Conservation (phyloP, 1,140 invertebrate genomes). For the Bombus ignitus region DNA sequence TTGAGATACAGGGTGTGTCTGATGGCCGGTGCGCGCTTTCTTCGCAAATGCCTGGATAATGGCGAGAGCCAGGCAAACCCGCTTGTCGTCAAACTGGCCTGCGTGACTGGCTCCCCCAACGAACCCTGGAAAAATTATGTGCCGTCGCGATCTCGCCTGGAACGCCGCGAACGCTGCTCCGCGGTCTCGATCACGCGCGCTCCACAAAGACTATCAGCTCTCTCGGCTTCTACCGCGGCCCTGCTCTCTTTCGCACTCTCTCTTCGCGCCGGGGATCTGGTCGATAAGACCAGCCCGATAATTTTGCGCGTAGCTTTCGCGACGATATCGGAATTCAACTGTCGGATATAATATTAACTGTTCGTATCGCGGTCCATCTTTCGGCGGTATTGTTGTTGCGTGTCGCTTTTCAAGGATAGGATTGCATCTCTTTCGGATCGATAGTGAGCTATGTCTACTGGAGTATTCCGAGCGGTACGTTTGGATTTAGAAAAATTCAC, state of each 20-base stretch:
- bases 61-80: conserved; percentile 4
- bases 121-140: conserved; percentile 19
- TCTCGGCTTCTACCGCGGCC: not conserved
- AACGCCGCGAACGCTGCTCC: not conserved
- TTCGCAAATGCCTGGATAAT: conserved; percentile 34
- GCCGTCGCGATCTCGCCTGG: conserved; percentile 1
- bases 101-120: conserved; percentile 25
- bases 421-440: not conserved
- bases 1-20: conserved; percentile 49
- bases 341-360: conserved; percentile 6
- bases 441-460: no score
- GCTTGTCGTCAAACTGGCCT: conserved; percentile 40
- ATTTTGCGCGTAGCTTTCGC: conserved; percentile 4
- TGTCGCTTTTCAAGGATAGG: not conserved
- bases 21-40: conserved; percentile 28
- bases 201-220: not conserved
- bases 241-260: not conserved
- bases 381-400: not conserved
- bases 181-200: not conserved
- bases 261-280: not conserved
- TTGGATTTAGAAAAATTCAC: no score
- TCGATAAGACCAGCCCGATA: conserved; percentile 23
- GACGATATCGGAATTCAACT: conserved; percentile 8
- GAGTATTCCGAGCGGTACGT: no score
- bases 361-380: not conserved